phyloP scores from a whole-genome alignment of 37 sponge, comb jelly and placozoan genomes.

The Axinella damicornis region DNA sequence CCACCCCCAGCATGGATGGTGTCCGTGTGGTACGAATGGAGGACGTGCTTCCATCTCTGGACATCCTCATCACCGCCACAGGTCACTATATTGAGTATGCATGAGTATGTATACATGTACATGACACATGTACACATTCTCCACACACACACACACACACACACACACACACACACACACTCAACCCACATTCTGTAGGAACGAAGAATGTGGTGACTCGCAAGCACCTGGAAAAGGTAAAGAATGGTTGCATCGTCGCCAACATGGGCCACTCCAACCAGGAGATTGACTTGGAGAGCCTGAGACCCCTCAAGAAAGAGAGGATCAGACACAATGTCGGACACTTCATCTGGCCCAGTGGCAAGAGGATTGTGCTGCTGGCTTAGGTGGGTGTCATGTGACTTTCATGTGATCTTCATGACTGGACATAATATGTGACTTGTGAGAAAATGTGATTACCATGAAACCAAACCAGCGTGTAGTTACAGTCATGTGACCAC shows the following conservation, averaged over 20 bases:
- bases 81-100: conserved; percentile 39
- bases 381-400: conserved; percentile 70
- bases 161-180: no score
- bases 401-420: no score
- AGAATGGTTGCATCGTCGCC: conserved; percentile 79
- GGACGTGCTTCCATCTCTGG: conserved; percentile 70
- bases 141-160: no score
- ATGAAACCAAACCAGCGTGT: no score
- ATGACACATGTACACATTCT: no score
- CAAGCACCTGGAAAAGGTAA: conserved; percentile 83
- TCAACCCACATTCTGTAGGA: no score
- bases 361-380: conserved; percentile 72
- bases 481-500: no score
- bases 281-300: conserved; percentile 87
- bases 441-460: no score
- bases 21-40: conserved; percentile 85
- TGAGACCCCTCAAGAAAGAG: conserved; percentile 61
- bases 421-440: no score
- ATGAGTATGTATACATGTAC: no score
- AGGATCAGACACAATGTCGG: conserved; percentile 67
- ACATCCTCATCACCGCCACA: conserved; percentile 91
- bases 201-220: conserved; percentile 77
- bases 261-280: conserved; percentile 93
- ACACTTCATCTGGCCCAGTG: conserved; percentile 80
- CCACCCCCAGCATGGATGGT: conserved; percentile 81